Base-by-base conservation (phyloP, 2,113 vertebrate genomes). In the Pavo muticus region DNA sequence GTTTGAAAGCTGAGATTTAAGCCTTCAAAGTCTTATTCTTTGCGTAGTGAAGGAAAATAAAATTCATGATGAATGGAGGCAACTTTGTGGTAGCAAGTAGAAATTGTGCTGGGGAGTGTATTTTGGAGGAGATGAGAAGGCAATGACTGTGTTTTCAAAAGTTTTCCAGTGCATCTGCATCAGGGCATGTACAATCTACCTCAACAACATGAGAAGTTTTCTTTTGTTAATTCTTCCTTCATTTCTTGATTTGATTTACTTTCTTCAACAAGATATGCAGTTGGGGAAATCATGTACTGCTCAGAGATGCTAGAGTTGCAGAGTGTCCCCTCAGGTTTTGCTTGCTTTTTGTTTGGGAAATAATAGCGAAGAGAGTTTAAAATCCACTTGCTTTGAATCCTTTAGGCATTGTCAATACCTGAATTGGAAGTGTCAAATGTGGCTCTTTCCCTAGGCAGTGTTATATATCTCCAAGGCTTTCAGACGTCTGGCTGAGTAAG, bases 391-490 rank as follows among this genome's bases (percentile, higher is more conserved):
- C 25, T 69, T 54, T 70, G 72, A 73, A 30, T 40, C 35, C 63
- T 60, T 14, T 52, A 69, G 54, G 48, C 25, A 40, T 67, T 75
- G 48, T 69, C 52, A 45, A 37, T 48, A 74, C 24, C 37, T 65
- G 54, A 70, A 91, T 5, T 67, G 75, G 24, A 88, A 76, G 44
- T 52, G 72, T 80, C 93, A 90, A 17, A 63, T 63, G 47, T 72
- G 37, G 11, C 59, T 90, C 10, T 73, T n/a, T 85, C 45, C 24
- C n/a, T 30, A 57, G 48, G 27, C 59, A 67, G 56, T 88, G 5
- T 42, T 59, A 59, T 24, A 20, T 54, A 35, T 83, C 75, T 88
- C 59, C 64, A 90, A 94, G 85, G 68, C 37, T 90, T 91, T 88
- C 68, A 80, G 71, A 80, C n/a, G 71, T 56, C 19, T 71, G 83